phyloP scores from a whole-genome alignment of 2,888 invertebrate species.

The Drosophila dives region DNA sequence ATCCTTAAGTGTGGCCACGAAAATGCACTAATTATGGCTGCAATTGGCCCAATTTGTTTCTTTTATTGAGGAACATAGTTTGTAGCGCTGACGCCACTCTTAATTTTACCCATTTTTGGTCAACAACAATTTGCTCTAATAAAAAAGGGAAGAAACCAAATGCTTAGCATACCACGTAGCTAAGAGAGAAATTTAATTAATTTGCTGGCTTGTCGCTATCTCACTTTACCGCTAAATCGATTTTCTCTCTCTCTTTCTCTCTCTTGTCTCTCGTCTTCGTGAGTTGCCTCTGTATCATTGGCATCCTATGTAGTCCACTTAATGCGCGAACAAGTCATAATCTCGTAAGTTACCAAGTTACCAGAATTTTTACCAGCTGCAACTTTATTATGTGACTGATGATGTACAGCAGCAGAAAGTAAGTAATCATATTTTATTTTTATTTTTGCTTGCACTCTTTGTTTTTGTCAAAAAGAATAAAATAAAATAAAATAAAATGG shows the following conservation, averaged over 20 bases:
- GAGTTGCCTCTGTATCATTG: constrained; percentile 23
- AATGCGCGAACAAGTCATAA: constrained; percentile 69
- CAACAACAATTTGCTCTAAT: constrained; percentile 38
- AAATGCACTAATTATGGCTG: background rate
- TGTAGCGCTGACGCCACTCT: constrained; percentile 3
- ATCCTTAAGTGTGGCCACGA: background rate
- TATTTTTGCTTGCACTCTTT: constrained; percentile 25
- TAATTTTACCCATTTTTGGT: constrained; percentile 10
- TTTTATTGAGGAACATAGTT: background rate
- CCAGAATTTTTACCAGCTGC: constrained; percentile 72
- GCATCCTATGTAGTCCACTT: constrained; percentile 27
- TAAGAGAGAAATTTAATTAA: constrained; percentile 72
- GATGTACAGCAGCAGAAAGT: constrained; percentile 65
- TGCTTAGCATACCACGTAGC: constrained; percentile 64
- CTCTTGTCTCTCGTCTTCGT: background rate
- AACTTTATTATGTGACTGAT: constrained; percentile 80
- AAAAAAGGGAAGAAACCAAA: constrained; percentile 16
- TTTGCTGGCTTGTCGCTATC: constrained; percentile 42
- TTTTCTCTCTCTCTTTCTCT: background rate
- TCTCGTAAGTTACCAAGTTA: constrained; percentile 58
- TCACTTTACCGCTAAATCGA: background rate
- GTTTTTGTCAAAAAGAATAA: constrained; percentile 25
- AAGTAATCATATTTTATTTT: constrained; percentile 60
- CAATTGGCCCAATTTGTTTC: background rate
- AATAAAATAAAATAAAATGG: background rate